phyloP scores from a whole-genome alignment of 2,113 vertebrate species.

The Protomyctophum bolini region DNA sequence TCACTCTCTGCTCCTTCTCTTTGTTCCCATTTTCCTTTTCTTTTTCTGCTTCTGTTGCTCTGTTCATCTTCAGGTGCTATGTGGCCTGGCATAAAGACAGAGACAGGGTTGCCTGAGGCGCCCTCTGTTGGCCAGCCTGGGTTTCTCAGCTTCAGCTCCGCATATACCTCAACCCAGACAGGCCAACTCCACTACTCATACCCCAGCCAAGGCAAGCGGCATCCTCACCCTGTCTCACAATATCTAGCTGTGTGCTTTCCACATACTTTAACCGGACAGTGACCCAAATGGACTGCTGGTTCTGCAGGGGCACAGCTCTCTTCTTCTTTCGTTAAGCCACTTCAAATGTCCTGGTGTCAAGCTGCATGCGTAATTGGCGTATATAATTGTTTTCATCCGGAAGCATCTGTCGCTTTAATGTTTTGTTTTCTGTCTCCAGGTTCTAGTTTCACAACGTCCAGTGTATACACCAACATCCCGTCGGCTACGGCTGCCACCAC shows the following conservation, averaged over 20 bases:
- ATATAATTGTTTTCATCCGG: not conserved
- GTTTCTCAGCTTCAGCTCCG: conserved; percentile 97
- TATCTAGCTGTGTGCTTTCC: conserved; percentile 35
- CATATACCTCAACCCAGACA: conserved; percentile 93
- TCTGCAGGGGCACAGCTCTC: conserved; percentile 15
- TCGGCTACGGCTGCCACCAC: conserved; percentile 69
- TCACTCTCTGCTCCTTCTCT: conserved; percentile 1
- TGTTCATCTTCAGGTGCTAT: conserved; percentile 87
- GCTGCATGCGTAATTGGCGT: not conserved
- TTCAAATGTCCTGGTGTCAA: not conserved
- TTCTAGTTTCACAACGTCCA: conserved; percentile 82
- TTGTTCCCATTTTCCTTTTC: conserved; percentile 43
- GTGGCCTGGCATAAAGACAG: conserved; percentile 99
- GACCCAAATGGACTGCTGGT: conserved; percentile 1
- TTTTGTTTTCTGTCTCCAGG: conserved; percentile 55
- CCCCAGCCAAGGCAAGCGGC: conserved; percentile 91
- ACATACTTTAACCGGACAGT: not conserved
- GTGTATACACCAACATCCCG: conserved; percentile 80
- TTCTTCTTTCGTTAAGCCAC: conserved; percentile 4
- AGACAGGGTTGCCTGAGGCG: conserved; percentile 93
- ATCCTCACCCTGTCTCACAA: conserved; percentile 42
- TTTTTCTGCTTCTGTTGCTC: conserved; percentile 65
- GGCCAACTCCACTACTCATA: conserved; percentile 97
- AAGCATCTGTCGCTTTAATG: not conserved
- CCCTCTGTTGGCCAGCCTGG: conserved; percentile 95